Base-by-base conservation (phyloP, 2,113 vertebrate species). In the Anseranas semipalmata region DNA sequence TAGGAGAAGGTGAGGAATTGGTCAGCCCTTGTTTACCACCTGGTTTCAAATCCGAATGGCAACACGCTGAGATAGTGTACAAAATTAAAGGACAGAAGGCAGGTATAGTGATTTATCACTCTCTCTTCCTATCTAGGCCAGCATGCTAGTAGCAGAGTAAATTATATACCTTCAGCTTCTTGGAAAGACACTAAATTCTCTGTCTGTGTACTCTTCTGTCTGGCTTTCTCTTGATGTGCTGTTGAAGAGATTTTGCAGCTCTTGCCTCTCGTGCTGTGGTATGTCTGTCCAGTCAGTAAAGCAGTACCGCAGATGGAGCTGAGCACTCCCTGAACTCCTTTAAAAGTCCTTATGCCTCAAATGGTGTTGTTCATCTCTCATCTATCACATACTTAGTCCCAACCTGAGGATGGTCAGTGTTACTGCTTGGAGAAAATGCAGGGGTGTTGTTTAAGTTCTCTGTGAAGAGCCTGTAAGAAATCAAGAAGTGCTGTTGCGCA, bases 11-110 rank as follows among this genome's bases (percentile, higher is more conserved):
- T 76, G 97, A 97, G 56, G 98, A 98, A 68, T 95, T 99, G 93
- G 77, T 99, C 94, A 99, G 99, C 86, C 98, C 99, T n/a, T 99
- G 99, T 96, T 96, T 99, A 60, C 92, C 99, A 88, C 98, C 99
- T 21, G 97, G 97, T 78, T 99, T 98, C 96, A 98, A 96, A 58
- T 98, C 98, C 10, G 97, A 98, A 15, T 99, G 99, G 99, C 97
- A 99, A 3, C 99, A 99, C 2, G 98, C 98, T 12, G 99, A 99
- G 48, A 92, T 99, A 46, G 65, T 96, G 5, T 99, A 99, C 97
- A 98, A 96, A 62, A 95, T 99, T 75, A 98, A 97, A 83, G 99
- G 99, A 55, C 98, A 99, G 97, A 98, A 98, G 95, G 96, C 98
- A 98, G 99, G 99, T 99, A 98, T 25, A 96, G 93, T 93, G 52